Percentiles rank a stretch among this genome's conserved stretches.
These are phyloP conservation scores for Acanthopleura granulata DNA, from an alignment of 2,888 invertebrate genomes.

Conservation along the genomic window DNA sequence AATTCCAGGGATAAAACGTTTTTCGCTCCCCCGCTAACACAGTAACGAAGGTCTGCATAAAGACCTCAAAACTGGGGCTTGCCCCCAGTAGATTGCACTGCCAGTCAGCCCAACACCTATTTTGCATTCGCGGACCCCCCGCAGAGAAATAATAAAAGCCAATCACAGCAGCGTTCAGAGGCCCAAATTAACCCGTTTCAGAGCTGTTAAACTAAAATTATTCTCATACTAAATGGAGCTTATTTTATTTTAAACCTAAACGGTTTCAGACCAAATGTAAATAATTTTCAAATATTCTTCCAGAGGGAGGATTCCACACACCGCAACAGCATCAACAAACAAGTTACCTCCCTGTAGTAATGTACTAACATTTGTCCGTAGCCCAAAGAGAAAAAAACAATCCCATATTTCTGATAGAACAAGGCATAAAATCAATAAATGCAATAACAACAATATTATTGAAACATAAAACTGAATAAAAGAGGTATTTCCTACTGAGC, in stretches of 20 bases:
- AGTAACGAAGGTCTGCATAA: constrained; percentile 1
- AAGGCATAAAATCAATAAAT: no score
- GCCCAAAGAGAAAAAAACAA: background rate
- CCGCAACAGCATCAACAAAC: constrained; percentile 17
- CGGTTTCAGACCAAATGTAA: no score
- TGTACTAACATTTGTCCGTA: background rate
- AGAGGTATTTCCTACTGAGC: no score
- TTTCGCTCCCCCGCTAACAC: background rate
- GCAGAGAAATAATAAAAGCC: background rate
- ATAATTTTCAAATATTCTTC: no score
- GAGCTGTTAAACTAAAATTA: no score
- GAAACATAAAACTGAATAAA: no score
- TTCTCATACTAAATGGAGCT: no score
- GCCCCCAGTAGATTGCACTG: constrained; percentile 7
- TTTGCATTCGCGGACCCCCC: background rate
- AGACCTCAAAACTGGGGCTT: constrained; percentile 10
- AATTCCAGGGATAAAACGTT: constrained; percentile 6
- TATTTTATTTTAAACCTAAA: no score
- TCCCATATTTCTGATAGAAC: background rate
- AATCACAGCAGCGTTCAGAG: background rate
- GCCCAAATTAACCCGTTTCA: background rate
- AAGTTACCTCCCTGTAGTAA: constrained; percentile 15
- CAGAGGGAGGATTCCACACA: background rate
- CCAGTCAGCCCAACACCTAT: background rate
- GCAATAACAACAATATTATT: no score